A percentile compares a stretch with the other conserved stretches of the same genome.
These are phyloP conservation scores for Caenorhabditis sinica DNA, from an alignment of 2,888 invertebrate genomes.

Conservation along the genomic window DNA sequence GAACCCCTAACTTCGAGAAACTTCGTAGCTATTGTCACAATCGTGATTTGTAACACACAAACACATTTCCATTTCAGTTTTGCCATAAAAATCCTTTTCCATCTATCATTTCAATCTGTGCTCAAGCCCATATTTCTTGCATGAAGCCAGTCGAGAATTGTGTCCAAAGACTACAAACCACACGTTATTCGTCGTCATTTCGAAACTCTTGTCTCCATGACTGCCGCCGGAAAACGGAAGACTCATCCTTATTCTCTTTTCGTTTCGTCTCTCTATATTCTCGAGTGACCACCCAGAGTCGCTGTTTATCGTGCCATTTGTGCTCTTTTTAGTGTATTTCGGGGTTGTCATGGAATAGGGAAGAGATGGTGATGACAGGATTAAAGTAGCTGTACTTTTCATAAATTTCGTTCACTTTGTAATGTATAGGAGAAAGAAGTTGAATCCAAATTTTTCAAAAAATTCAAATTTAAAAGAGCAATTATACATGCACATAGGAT, in stretches of 20 bases:
- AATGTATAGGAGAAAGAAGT: too few species aligned
- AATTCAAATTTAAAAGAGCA: neutral
- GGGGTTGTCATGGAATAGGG: neutral
- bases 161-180: constrained; percentile 31
- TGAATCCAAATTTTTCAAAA: neutral
- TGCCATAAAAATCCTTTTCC: neutral
- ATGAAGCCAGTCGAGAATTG: constrained; percentile 13
- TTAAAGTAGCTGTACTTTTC: neutral
- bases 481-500: neutral
- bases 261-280: constrained; percentile 3
- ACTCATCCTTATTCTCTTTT: constrained; percentile 17
- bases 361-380: neutral
- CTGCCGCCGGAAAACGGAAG: constrained; percentile 21
- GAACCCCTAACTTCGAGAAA: too few species aligned
- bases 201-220: constrained; percentile 41
- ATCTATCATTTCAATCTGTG: neutral
- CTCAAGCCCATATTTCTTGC: neutral
- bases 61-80: neutral
- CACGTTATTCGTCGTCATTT: constrained; percentile 24
- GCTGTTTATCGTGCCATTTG: constrained; percentile 21
- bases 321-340: constrained; percentile 38
- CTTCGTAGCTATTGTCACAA: neutral
- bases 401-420: too few species aligned
- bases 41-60: neutral
- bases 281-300: constrained; percentile 39